Evolutionary conservation across 2,888 invertebrate species (phyloP).

Genomic region (Papilio gigon): DNA sequence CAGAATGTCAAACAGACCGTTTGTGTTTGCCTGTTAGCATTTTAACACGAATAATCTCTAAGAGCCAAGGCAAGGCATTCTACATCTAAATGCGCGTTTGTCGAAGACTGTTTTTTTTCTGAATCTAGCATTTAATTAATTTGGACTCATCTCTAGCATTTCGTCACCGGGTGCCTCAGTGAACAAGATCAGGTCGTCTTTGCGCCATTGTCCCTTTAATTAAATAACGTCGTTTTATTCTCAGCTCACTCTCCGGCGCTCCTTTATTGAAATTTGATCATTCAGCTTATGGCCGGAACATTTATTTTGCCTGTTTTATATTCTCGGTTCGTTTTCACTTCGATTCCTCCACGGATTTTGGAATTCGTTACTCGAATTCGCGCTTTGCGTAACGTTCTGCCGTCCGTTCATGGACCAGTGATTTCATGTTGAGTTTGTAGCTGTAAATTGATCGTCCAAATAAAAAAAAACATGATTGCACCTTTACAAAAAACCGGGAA

Average conservation of each 20-base stretch:
- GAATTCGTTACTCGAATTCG: conserved; percentile 55
- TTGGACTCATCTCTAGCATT: not conserved
- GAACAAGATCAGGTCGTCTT: conserved; percentile 56
- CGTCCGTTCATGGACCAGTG: conserved; percentile 12
- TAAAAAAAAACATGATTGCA: not conserved
- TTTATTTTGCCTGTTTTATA: conserved; percentile 51
- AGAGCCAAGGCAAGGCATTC: too few relatives aligned
- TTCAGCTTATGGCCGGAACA: conserved; percentile 46
- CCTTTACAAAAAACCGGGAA: not conserved
- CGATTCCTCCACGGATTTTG: conserved; percentile 47
- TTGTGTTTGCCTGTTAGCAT: too few relatives aligned
- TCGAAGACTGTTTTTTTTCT: not conserved
- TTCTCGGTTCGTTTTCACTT: conserved; percentile 46
- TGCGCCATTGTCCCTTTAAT: conserved; percentile 33
- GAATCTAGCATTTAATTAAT: not conserved
- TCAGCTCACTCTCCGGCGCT: conserved; percentile 38
- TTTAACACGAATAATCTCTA: too few relatives aligned
- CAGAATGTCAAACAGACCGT: too few relatives aligned
- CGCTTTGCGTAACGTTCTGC: conserved; percentile 54
- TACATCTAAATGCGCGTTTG: not conserved
- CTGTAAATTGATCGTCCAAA: conserved; percentile 44
- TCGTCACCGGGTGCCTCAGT: conserved; percentile 8
- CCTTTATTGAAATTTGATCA: conserved; percentile 53
- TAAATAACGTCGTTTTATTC: conserved; percentile 47
- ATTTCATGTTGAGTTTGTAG: conserved; percentile 40